These are phyloP conservation scores for Hypolimnas misippus DNA, from an alignment of 2,888 invertebrate species.

Conservation along the genomic window DNA sequence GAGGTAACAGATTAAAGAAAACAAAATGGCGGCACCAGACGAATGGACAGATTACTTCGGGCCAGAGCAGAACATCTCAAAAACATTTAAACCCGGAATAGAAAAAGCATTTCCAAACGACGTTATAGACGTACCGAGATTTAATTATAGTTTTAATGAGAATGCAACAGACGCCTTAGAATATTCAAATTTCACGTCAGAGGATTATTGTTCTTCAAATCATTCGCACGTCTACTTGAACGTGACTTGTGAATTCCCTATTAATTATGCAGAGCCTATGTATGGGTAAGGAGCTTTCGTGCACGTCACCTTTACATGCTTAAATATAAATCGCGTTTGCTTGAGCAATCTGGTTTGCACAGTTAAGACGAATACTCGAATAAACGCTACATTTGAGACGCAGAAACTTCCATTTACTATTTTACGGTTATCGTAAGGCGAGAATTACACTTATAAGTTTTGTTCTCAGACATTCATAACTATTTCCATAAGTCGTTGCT, in stretches of 20 bases:
- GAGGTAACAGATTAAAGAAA: slow-evolving; percentile 52
- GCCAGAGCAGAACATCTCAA: slow-evolving; percentile 48
- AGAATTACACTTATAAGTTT: no score
- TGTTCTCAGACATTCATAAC: no score
- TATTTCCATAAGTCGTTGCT: no score
- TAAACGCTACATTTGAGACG: neutral
- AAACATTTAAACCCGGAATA: slow-evolving; percentile 42
- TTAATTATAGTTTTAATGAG: slow-evolving; percentile 59
- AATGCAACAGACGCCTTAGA: slow-evolving; percentile 54
- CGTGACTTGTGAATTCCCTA: slow-evolving; percentile 86
- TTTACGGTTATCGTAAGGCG: neutral
- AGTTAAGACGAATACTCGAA: no score
- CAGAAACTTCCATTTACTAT: neutral
- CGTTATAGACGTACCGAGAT: slow-evolving; percentile 35
- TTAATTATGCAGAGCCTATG: slow-evolving; percentile 86
- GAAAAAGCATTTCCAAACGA: slow-evolving; percentile 35
- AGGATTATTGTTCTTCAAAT: slow-evolving; percentile 73
- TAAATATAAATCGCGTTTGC: neutral
- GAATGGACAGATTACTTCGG: slow-evolving; percentile 66
- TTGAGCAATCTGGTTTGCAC: neutral
- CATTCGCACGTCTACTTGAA: slow-evolving; percentile 82
- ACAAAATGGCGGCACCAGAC: slow-evolving; percentile 66
- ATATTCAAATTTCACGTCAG: slow-evolving; percentile 69
- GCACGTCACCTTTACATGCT: neutral
- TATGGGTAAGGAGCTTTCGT: slow-evolving; percentile 77